phyloP scores from a whole-genome alignment of 2,113 vertebrate genomes.

The Donacobius atricapilla region DNA sequence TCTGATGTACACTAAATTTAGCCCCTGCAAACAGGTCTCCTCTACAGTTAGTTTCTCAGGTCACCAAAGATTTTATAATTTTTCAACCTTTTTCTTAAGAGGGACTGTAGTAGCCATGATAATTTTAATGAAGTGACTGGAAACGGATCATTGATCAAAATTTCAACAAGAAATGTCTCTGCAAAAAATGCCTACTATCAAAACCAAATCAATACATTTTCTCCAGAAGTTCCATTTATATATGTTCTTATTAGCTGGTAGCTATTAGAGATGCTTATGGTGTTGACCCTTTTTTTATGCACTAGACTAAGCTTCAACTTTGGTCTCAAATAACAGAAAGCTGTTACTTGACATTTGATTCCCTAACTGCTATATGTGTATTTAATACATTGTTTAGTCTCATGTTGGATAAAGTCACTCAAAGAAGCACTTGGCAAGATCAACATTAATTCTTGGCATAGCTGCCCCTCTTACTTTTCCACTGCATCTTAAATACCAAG shows the following conservation, averaged over 20 bases:
- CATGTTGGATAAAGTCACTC: slow-evolving; percentile 70
- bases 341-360: slow-evolving; percentile 69
- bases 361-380: slow-evolving; percentile 67
- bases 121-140: not conserved
- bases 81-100: not conserved
- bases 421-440: slow-evolving; percentile 74
- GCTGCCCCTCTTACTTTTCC: slow-evolving; percentile 68
- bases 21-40: not conserved
- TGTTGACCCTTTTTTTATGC: slow-evolving; percentile 52
- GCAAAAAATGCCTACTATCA: not conserved
- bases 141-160: not conserved
- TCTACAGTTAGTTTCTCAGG: not conserved
- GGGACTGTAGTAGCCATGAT: not conserved
- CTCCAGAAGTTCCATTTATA: slow-evolving; percentile 33
- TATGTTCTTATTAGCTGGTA: slow-evolving; percentile 46
- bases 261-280: slow-evolving; percentile 5
- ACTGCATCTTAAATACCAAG: slow-evolving; percentile 74
- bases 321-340: slow-evolving; percentile 28
- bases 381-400: slow-evolving; percentile 78
- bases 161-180: slow-evolving; percentile 7
- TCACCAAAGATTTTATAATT: not conserved
- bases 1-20: not conserved
- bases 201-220: slow-evolving; percentile 31
- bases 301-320: slow-evolving; percentile 60
- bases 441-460: slow-evolving; percentile 73